phyloP scores from a whole-genome alignment of 2,888 invertebrate genomes.

The Agonum fuliginosum region DNA sequence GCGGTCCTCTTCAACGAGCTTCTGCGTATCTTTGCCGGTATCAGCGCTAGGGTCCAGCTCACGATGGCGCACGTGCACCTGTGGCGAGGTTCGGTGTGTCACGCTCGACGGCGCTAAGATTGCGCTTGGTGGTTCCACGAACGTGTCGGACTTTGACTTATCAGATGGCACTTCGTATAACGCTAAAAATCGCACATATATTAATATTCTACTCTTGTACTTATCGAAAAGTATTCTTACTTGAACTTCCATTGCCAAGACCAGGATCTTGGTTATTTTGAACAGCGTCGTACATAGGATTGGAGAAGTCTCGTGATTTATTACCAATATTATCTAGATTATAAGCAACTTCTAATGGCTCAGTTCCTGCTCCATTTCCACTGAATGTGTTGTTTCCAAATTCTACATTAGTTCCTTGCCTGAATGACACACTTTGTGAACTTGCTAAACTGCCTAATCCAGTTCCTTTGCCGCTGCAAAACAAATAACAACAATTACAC shows the following conservation, averaged over 20 bases:
- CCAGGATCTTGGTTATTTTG: conserved; percentile 78
- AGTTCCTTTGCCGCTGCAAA: conserved; percentile 85
- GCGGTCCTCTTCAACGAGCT: conserved; percentile 92
- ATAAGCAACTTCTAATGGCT: conserved; percentile 86
- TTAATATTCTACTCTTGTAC: too few relatives aligned
- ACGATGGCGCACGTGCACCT: conserved; percentile 83
- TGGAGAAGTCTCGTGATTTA: conserved; percentile 94
- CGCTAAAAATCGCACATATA: conserved; percentile 72
- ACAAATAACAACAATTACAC: conserved; percentile 33
- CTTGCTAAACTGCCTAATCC: conserved; percentile 87
- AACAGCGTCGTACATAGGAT: conserved; percentile 98
- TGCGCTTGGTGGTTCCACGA: conserved; percentile 80
- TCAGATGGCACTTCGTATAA: conserved; percentile 90
- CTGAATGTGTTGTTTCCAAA: conserved; percentile 81
- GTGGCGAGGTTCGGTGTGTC: conserved; percentile 85
- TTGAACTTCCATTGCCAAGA: conserved; percentile 77
- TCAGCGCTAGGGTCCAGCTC: conserved; percentile 90
- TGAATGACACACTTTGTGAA: conserved; percentile 93
- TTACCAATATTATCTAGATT: conserved; percentile 84
- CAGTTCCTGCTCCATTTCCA: conserved; percentile 73
- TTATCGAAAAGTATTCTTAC: conserved; percentile 70
- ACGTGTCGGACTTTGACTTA: conserved; percentile 77
- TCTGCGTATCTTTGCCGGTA: conserved; percentile 93
- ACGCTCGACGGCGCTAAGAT: conserved; percentile 88
- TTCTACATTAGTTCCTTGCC: conserved; percentile 95